These are phyloP conservation scores for Peromyscus nudipes DNA, from an alignment of 2,797 vertebrate species.

Conservation along the genomic window DNA sequence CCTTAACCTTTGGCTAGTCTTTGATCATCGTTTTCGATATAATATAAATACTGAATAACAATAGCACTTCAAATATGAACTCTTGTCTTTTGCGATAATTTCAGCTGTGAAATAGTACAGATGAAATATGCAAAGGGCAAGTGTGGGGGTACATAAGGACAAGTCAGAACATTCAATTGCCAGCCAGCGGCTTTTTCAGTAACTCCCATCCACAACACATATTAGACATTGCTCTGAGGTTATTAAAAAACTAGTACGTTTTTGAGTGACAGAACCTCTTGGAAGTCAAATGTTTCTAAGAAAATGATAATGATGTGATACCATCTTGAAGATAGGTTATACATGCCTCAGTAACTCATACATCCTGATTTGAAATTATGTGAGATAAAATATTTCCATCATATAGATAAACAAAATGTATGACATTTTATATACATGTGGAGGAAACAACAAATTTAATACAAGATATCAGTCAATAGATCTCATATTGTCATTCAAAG, in stretches of 20 bases:
- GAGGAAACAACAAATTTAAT: neutral
- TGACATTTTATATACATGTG: neutral
- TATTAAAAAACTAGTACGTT: conserved; percentile 1
- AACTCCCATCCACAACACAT: conserved; percentile 32
- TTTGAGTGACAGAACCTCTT: neutral
- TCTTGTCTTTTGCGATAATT: conserved; percentile 60
- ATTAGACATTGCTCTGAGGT: conserved; percentile 20
- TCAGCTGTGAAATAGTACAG: conserved; percentile 47
- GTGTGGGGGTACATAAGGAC: neutral
- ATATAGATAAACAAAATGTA: neutral
- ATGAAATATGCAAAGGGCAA: conserved; percentile 38
- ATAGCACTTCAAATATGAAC: conserved; percentile 55
- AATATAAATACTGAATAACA: conserved; percentile 50
- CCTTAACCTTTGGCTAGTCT: conserved; percentile 66
- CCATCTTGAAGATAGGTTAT: neutral
- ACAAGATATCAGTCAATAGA: neutral
- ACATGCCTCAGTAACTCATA: neutral
- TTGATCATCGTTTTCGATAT: conserved; percentile 56
- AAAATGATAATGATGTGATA: neutral
- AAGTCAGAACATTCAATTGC: conserved; percentile 51
- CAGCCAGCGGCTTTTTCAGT: conserved; percentile 55
- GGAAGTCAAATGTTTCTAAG: conserved; percentile 44
- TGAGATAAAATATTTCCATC: neutral
- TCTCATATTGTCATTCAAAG: neutral
- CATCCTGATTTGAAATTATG: neutral